Conservation (phyloP, 2,888 invertebrate species). For the Macaria notata region DNA sequence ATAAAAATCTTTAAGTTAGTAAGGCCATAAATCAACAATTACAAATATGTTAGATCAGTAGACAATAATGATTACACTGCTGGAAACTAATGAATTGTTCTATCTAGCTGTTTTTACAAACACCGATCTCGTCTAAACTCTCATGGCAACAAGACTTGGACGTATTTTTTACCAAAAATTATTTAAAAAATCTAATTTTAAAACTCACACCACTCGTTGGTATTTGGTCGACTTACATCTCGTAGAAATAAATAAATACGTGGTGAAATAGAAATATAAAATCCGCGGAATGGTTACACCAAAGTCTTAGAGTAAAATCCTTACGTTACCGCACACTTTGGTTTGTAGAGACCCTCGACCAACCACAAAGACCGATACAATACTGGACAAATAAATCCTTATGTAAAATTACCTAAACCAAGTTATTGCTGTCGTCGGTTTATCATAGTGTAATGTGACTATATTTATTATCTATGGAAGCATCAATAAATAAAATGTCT, state of each 20-base stretch:
- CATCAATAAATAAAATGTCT: slow-evolving; percentile 80
- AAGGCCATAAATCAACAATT: slow-evolving; percentile 65
- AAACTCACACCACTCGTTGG: slow-evolving; percentile 44
- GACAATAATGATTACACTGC: slow-evolving; percentile 4
- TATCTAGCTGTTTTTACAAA: slow-evolving; percentile 58
- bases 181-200: slow-evolving; percentile 45
- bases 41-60: slow-evolving; percentile 31
- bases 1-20: slow-evolving; percentile 48
- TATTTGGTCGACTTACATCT: slow-evolving; percentile 56
- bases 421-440: slow-evolving; percentile 70
- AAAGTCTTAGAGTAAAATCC: slow-evolving; percentile 46
- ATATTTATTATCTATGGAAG: slow-evolving; percentile 75
- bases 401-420: slow-evolving; percentile 61
- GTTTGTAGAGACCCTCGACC: slow-evolving; percentile 63
- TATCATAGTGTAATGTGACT: slow-evolving; percentile 63
- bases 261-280: slow-evolving; percentile 39
- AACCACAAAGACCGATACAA: slow-evolving; percentile 47
- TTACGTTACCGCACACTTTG: slow-evolving; percentile 58
- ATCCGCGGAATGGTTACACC: slow-evolving; percentile 47
- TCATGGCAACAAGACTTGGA: slow-evolving; percentile 53
- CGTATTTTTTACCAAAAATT: slow-evolving; percentile 49
- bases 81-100: slow-evolving; percentile 55
- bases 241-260: slow-evolving; percentile 47
- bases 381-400: slow-evolving; percentile 62
- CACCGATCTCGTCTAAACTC: slow-evolving; percentile 43